phyloP scores from a whole-genome alignment of 2,888 invertebrate species.

The Tipula confusa region DNA sequence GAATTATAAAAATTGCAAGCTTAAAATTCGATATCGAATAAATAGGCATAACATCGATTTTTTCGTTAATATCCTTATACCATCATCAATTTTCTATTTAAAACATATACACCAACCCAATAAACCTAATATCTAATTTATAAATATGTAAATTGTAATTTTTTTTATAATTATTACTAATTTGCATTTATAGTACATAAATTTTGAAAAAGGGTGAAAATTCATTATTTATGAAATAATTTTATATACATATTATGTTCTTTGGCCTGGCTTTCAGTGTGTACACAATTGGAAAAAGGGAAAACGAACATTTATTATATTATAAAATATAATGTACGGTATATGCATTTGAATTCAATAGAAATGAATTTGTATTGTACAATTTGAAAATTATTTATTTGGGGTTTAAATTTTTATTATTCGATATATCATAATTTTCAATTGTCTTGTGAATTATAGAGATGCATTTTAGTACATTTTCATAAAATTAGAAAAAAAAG shows the following conservation, averaged over 20 bases:
- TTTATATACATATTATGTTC: background rate
- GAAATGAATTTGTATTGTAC: background rate
- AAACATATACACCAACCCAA: background rate
- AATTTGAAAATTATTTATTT: background rate
- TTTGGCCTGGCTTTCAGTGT: background rate
- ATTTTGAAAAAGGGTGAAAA: background rate
- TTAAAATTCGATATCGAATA: too few relatives aligned
- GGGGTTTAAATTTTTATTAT: background rate
- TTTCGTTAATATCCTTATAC: too few relatives aligned
- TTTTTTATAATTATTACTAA: constrained; percentile 17
- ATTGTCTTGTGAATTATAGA: background rate
- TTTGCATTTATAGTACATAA: constrained; percentile 25
- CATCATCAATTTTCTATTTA: background rate
- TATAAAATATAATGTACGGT: background rate
- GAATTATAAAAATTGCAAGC: too few relatives aligned
- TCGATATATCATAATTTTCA: background rate
- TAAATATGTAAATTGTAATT: background rate
- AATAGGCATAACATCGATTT: too few relatives aligned
- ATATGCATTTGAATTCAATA: background rate
- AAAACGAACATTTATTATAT: background rate
- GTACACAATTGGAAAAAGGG: background rate
- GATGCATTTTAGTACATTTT: background rate
- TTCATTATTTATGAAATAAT: background rate
- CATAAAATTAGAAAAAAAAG: too few relatives aligned
- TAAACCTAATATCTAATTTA: background rate